Percentiles rank a stretch among this genome's conserved stretches.
phyloP scores from a whole-genome alignment of 2,797 vertebrate species.

The Mustela erminea region DNA sequence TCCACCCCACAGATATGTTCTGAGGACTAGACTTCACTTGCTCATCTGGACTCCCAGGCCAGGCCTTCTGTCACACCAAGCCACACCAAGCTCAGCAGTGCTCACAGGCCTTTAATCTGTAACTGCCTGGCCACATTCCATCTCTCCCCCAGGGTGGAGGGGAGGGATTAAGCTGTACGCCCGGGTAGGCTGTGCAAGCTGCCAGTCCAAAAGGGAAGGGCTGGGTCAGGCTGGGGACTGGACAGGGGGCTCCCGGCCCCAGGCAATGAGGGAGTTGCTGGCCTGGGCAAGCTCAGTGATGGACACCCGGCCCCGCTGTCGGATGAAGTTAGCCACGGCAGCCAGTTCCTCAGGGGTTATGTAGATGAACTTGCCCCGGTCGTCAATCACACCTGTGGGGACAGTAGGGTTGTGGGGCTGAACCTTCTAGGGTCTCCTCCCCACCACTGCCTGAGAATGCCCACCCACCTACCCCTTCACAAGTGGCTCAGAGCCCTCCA shows the following conservation, averaged over 20 bases:
- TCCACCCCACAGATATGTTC: neutral
- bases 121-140: conserved; percentile 5
- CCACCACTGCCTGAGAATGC: neutral
- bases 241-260: conserved; percentile 87
- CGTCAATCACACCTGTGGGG: conserved; percentile 95
- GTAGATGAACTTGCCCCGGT: conserved; percentile 99
- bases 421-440: neutral
- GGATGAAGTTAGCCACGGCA: conserved; percentile 94
- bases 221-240: conserved; percentile 67
- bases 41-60: neutral
- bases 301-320: conserved; percentile 94
- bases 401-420: conserved; percentile 4
- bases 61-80: conserved; percentile 66
- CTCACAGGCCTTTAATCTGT: conserved; percentile 73
- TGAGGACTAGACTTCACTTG: conserved; percentile 35
- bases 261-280: conserved; percentile 96
- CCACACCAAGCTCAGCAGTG: conserved; percentile 64
- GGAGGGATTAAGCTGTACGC: neutral
- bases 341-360: conserved; percentile 96
- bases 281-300: conserved; percentile 95
- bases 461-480: neutral
- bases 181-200: neutral
- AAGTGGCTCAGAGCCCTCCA: neutral
- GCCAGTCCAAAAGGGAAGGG: conserved; percentile 14
- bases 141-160: neutral